Evolutionary conservation across 2,797 vertebrate species (phyloP), one percentile per base, ranked within the genome.

Genomic region (Balearica regulorum): DNA sequence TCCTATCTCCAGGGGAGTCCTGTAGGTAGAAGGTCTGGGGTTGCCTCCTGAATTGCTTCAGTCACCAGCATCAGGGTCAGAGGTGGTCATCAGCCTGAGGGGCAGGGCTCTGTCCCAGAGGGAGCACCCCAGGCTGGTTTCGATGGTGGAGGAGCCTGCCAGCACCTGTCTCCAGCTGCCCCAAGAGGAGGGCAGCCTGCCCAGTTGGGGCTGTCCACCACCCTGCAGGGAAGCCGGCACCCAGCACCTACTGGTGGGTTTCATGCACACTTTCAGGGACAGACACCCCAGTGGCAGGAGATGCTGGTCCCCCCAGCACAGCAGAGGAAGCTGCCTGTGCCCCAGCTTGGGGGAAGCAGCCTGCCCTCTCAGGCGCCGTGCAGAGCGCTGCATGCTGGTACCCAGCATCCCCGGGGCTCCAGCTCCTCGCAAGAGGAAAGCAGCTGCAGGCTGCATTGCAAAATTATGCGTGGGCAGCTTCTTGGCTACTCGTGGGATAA

Each of bases 361-460:
- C 43, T 60, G 60, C 37, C 41, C 68, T 80, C 6, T 43, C 39
- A 41, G 54, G 33, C 6, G 3, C 15, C 3, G 1, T 2, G 3
- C 35, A 55, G 55, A 70, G 58, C 43, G 49, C 16, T 35, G 39
- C 62, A 31, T 0, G 2, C 11, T 0, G 0, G 55, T 48, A 78
- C 88, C 62, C 86, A 70, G 75, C 4, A 1, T 49, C 58, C 37
- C 41, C 3, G 2, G 2, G 16, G 60, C 75, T 93, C 77, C 2
- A 0, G 51, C 41, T 29, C 58, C 17, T 53, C 35, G 39, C 8
- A 8, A 64, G 35, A 93, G 72, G 33, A 93, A 89, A 84, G 92
- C 86, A 94, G 94, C 93, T 96, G 80, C 80, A 72, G 83, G 89
- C 75, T 92, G 71, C 83, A 68, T 89, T 92, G 90, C 95, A 95